These are phyloP conservation scores for Geotrypetes seraphini DNA, from an alignment of 2,797 vertebrate genomes.

Conservation along the genomic window DNA sequence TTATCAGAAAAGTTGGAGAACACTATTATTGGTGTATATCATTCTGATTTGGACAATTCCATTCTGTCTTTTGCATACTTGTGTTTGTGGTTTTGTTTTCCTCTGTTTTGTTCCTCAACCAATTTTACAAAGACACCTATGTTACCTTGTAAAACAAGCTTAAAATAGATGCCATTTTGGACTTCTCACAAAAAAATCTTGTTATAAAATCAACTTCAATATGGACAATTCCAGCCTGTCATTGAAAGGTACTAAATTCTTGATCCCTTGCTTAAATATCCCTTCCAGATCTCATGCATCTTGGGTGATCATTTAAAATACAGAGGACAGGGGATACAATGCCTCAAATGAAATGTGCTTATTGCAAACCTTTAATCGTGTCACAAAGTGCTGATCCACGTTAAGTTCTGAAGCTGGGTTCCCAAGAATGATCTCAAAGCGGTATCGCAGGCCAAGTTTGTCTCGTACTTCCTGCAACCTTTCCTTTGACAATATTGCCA, in stretches of 20 bases:
- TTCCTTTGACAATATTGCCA: conserved; percentile 90
- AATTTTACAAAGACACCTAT: too few relatives aligned
- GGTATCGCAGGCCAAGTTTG: conserved; percentile 83
- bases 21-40: too few relatives aligned
- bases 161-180: too few relatives aligned
- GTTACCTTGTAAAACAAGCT: too few relatives aligned
- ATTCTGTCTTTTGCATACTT: too few relatives aligned
- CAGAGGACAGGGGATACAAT: not conserved
- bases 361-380: conserved; percentile 72
- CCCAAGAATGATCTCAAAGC: conserved; percentile 89
- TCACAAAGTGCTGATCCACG: conserved; percentile 70
- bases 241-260: not conserved
- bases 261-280: not conserved
- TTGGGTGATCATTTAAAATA: not conserved
- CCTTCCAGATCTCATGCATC: not conserved
- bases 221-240: too few relatives aligned
- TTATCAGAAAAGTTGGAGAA: too few relatives aligned
- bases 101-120: too few relatives aligned
- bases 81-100: too few relatives aligned
- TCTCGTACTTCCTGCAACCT: conserved; percentile 87
- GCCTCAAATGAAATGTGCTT: not conserved
- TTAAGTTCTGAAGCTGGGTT: conserved; percentile 78
- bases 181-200: too few relatives aligned
- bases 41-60: too few relatives aligned
- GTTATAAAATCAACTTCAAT: too few relatives aligned